Percentiles rank a stretch among this genome's conserved stretches.
These are phyloP conservation scores for Galemys pyrenaicus DNA, from an alignment of 2,113 vertebrate genomes.

Conservation along the genomic window DNA sequence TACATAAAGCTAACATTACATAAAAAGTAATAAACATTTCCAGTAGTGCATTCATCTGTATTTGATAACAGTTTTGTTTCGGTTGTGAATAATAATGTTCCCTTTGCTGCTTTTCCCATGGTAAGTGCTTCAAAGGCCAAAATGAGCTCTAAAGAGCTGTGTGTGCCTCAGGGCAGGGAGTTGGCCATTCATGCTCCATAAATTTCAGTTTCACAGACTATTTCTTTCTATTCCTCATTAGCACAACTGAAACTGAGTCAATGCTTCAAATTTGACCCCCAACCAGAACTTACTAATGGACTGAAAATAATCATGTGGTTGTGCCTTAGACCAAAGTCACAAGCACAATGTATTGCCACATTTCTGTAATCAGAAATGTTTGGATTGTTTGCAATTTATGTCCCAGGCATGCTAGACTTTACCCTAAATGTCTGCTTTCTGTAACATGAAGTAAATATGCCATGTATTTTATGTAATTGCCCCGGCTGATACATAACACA, in stretches of 20 bases:
- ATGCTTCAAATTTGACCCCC: not conserved
- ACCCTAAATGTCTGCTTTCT: not conserved
- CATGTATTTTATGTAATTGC: not conserved
- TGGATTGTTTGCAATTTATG: not conserved
- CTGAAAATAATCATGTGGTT: not conserved
- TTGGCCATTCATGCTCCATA: not conserved
- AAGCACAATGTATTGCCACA: not conserved
- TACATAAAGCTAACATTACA: not conserved
- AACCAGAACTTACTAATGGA: not conserved
- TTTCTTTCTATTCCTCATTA: not conserved
- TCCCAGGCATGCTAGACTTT: not conserved
- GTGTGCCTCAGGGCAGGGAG: not conserved
- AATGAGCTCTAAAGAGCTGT: not conserved
- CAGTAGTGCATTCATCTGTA: not conserved
- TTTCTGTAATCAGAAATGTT: not conserved
- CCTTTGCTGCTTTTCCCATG: not conserved
- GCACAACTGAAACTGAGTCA: not conserved
- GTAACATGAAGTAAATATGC: not conserved
- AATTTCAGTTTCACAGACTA: not conserved
- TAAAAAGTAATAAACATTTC: not conserved
- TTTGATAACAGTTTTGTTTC: not conserved
- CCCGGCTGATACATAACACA: not conserved
- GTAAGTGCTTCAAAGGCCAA: not conserved
- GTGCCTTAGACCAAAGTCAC: not conserved
- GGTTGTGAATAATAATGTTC: not conserved